phyloP scores from a whole-genome alignment of 1,140 invertebrate species.

The Temnothorax nylanderi region DNA sequence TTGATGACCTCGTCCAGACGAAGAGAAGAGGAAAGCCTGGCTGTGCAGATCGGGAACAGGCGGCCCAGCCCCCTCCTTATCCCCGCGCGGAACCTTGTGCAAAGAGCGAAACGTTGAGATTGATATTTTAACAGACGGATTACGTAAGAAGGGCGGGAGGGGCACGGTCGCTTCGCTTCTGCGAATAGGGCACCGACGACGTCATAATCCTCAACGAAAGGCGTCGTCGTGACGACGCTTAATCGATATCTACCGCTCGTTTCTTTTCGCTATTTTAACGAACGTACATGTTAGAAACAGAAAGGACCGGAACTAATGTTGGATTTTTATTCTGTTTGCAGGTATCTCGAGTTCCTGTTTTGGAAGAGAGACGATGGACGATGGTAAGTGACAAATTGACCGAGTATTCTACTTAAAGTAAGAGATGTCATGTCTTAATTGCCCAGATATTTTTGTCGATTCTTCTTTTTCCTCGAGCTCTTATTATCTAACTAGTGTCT shows the following conservation, averaged over 20 bases:
- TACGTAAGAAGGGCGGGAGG: constrained; percentile 78
- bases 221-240: constrained; percentile 54
- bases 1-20: constrained; percentile 85
- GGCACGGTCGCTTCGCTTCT: constrained; percentile 55
- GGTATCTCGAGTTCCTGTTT: background rate
- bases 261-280: constrained; percentile 17
- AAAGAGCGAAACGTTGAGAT: constrained; percentile 83
- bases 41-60: constrained; percentile 62
- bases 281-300: background rate
- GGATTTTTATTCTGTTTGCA: constrained; percentile 5
- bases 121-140: constrained; percentile 85
- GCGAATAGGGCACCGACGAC: constrained; percentile 58
- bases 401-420: too few species aligned
- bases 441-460: too few species aligned
- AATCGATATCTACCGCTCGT: constrained; percentile 32
- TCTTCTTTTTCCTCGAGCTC: too few species aligned
- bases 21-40: constrained; percentile 49
- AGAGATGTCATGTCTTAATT: too few species aligned
- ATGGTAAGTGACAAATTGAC: background rate
- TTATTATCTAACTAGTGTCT: too few species aligned
- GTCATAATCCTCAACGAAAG: constrained; percentile 44
- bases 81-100: constrained; percentile 77
- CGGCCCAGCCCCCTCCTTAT: constrained; percentile 48
- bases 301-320: background rate
- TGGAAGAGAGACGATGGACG: too few species aligned